Base-by-base conservation (phyloP, 2,113 vertebrate species). In the Pyrgilauda ruficollis region DNA sequence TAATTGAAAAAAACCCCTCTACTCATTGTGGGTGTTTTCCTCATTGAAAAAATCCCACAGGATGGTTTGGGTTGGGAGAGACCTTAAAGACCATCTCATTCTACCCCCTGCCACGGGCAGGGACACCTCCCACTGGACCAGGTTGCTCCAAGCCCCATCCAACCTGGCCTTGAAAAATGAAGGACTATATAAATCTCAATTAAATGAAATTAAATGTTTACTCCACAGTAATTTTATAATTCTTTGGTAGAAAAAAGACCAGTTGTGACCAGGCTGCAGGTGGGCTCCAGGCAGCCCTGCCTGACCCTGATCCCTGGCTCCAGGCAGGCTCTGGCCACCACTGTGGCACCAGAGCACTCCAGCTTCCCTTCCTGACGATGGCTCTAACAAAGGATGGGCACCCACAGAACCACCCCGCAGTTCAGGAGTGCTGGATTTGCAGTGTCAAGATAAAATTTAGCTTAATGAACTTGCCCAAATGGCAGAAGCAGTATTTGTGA, bases 401-500 rank as follows among this genome's bases (percentile, higher is more conserved):
- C 13, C 30, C 52, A 72, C 44, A 63, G 77, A 67, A 46, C 74
- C 90, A 86, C 56, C 52, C 84, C 72, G 61, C 50, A 50, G 61
- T 7, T 66, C 79, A 90, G 64, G 49, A 46, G 67, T 5, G 31
- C 61, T 67, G 62, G 30, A 28, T 46, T 89, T 79, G 73, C 78
- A 73, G 85, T 44, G 94, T 24, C 50, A 88, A 92, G 90, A 96
- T 96, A 83, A 93, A 94, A 92, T 66, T 33, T 10, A 49, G 44
- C 24, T 67, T 95, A 94, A 96, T 91, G 87, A 84, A 74, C 37
- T 43, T 33, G 7, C 59, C 58, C 50, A 28, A 67, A 64, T 18
- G 35, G 85, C 75, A 64, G 16, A 73, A 94, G 82, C 81, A 96
- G 11, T 66, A 80, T 82, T 87, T 52, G 73, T 77, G 82, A 84